Evolutionary conservation across 2,888 invertebrate genomes (phyloP).

Genomic region (Chaetoderma sp.): DNA sequence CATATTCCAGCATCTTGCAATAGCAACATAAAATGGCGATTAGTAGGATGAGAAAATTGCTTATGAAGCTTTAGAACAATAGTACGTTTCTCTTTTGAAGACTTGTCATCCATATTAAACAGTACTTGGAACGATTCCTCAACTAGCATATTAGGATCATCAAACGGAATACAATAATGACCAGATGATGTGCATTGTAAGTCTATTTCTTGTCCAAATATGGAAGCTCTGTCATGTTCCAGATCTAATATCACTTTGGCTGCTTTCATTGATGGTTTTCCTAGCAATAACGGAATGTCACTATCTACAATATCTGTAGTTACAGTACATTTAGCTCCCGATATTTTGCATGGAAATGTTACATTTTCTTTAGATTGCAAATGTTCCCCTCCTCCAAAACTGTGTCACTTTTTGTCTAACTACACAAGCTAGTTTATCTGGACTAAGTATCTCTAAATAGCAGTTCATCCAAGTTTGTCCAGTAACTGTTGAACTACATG

Average conservation of each 20-base stretch:
- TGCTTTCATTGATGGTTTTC: conserved; percentile 27
- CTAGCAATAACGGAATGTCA: conserved; percentile 27
- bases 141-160: too few species aligned
- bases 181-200: conserved; percentile 28
- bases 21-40: conserved; percentile 2
- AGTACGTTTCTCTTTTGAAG: too few species aligned
- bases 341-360: conserved; percentile 26
- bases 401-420: too few species aligned
- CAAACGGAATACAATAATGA: conserved; percentile 33
- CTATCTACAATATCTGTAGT: conserved; percentile 25
- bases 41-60: neutral
- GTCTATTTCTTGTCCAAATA: conserved; percentile 29
- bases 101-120: too few species aligned
- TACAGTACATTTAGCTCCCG: conserved; percentile 19
- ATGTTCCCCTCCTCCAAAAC: too few species aligned
- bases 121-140: too few species aligned
- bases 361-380: conserved; percentile 20
- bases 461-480: too few species aligned
- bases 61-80: too few species aligned
- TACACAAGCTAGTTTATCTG: too few species aligned
- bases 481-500: too few species aligned
- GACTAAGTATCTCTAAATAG: too few species aligned
- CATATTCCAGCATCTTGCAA: conserved; percentile 11
- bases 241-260: conserved; percentile 33
- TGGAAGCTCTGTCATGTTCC: conserved; percentile 32